A percentile compares a stretch with the other conserved stretches of the same genome.
These are phyloP conservation scores for Romanomermis culicivorax DNA, from an alignment of 2,888 invertebrate species.

Conservation along the genomic window DNA sequence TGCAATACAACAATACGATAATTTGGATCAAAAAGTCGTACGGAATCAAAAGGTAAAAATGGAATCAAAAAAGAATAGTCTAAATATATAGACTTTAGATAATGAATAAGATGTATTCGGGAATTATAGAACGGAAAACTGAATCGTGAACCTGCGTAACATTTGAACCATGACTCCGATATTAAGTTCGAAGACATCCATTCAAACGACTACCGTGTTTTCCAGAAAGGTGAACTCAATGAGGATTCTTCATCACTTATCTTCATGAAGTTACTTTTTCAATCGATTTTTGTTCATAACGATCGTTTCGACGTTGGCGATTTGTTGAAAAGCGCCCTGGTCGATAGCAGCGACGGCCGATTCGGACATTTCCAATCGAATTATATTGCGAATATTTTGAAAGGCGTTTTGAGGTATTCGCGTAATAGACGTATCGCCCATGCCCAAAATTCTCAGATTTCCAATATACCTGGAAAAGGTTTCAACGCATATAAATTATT, in stretches of 20 bases:
- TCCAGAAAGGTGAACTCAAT: not conserved
- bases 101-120: no score
- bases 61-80: no score
- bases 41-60: no score
- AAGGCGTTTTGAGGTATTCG: conserved; percentile 27
- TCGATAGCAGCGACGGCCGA: conserved; percentile 27
- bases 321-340: conserved; percentile 25
- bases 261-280: not conserved
- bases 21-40: no score
- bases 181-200: no score
- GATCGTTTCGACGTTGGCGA: conserved; percentile 25
- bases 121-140: no score
- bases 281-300: conserved; percentile 28
- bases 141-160: no score
- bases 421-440: conserved; percentile 27
- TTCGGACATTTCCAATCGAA: conserved; percentile 28
- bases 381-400: conserved; percentile 22
- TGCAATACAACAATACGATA: no score
- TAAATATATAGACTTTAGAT: no score
- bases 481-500: no score
- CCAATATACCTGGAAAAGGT: not conserved
- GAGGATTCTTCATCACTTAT: not conserved
- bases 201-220: no score
- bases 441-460: conserved; percentile 15
- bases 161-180: no score